Conservation (phyloP, 2,113 vertebrate species). For the Alethe diademata region DNA sequence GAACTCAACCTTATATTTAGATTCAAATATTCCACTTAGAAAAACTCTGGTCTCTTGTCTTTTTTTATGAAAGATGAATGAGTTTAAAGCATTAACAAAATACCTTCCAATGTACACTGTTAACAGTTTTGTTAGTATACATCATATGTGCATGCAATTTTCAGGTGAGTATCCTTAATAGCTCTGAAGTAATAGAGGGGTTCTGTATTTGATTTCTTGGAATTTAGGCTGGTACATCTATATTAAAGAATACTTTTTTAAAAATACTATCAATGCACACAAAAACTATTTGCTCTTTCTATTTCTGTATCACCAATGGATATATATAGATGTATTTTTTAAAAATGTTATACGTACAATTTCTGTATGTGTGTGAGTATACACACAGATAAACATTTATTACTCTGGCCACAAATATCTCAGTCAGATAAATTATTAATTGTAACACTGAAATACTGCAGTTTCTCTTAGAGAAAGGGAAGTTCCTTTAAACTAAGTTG, state of each 20-base stretch:
- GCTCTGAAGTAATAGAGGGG: background rate
- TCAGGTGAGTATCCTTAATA: background rate
- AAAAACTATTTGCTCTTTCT: background rate
- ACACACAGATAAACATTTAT: background rate
- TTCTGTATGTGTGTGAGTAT: background rate
- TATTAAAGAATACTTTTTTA: background rate
- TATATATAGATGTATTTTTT: background rate
- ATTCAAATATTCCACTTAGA: background rate
- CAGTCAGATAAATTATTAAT: background rate
- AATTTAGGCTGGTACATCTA: background rate
- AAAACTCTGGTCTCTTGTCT: background rate
- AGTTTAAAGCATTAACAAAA: background rate
- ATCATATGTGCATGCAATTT: background rate
- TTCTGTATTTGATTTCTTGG: background rate
- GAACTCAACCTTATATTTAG: background rate
- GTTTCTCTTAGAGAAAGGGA: background rate
- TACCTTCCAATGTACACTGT: background rate
- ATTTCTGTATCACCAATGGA: background rate
- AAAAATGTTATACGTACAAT: background rate
- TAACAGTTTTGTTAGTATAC: background rate
- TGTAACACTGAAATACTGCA: background rate
- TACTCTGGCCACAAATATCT: background rate
- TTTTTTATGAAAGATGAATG: background rate
- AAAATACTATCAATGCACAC: background rate
- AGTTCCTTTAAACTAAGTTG: background rate